These are phyloP conservation scores for Aphelinus atriplicis DNA, from an alignment of 1,140 invertebrate genomes.

Conservation along the genomic window DNA sequence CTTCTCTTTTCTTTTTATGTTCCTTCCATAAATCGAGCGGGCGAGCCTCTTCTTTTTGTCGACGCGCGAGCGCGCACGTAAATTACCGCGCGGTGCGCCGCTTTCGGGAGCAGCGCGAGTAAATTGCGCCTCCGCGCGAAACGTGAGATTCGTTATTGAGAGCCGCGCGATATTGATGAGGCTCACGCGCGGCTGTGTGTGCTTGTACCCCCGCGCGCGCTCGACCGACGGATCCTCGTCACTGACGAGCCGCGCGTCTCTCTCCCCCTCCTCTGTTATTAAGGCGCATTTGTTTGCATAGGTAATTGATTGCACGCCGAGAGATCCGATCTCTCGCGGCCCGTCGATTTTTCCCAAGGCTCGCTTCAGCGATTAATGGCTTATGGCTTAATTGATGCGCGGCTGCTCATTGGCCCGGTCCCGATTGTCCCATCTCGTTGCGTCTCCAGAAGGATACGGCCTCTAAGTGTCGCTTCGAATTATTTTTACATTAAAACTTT, in stretches of 20 bases:
- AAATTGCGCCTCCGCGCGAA: neutral
- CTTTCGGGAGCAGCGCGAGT: neutral
- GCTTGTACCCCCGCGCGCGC: neutral
- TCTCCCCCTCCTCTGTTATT: neutral
- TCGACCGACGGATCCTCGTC: neutral
- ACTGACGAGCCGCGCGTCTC: neutral
- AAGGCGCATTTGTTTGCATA: slow-evolving; percentile 10
- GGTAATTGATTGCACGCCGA: slow-evolving; percentile 1
- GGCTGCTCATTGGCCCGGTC: too few species aligned
- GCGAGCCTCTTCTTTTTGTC: neutral
- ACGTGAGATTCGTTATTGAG: neutral
- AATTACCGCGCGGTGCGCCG: slow-evolving; percentile 9
- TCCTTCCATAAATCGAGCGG: neutral
- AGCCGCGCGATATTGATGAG: neutral
- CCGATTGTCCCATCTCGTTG: too few species aligned
- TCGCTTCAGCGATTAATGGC: neutral
- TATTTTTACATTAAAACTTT: too few species aligned
- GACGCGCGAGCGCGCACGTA: neutral
- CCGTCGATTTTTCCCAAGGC: neutral
- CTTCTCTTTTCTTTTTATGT: neutral
- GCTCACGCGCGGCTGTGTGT: neutral
- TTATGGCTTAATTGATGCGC: too few species aligned
- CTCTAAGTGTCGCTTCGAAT: too few species aligned
- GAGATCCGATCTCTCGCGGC: neutral
- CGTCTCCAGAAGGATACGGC: too few species aligned